Conservation (phyloP, 2,888 invertebrate species). For the Leptothorax acervorum region DNA sequence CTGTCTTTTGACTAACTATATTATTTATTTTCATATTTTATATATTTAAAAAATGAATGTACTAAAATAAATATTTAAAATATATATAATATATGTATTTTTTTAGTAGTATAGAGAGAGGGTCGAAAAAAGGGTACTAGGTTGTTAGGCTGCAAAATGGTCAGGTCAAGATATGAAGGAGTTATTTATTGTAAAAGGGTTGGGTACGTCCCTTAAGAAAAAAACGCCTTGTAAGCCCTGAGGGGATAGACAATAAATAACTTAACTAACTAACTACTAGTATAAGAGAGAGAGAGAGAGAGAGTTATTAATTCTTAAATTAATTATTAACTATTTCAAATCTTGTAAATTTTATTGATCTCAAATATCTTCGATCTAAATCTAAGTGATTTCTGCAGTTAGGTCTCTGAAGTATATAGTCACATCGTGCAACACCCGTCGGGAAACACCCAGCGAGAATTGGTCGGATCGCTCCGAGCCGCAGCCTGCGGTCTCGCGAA, state of each 20-base stretch:
- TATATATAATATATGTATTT: background rate
- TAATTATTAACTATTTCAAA: background rate
- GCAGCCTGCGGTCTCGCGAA: slow-evolving; percentile 66
- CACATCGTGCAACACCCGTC: slow-evolving; percentile 10
- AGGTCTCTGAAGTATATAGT: background rate
- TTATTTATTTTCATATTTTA: background rate
- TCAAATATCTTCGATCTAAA: background rate
- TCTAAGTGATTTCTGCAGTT: background rate
- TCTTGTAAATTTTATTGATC: background rate
- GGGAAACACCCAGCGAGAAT: slow-evolving; percentile 33
- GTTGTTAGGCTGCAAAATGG: too few species aligned
- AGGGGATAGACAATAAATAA: too few species aligned
- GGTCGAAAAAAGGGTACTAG: too few species aligned
- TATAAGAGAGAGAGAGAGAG: too few species aligned
- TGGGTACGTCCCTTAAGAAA: too few species aligned
- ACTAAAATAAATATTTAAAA: background rate
- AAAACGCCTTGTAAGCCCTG: too few species aligned
- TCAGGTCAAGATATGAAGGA: too few species aligned
- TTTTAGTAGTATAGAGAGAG: background rate
- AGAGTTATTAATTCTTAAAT: background rate
- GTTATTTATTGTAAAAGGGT: too few species aligned
- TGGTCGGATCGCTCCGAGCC: slow-evolving; percentile 60
- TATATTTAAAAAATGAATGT: background rate
- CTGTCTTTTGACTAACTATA: background rate
- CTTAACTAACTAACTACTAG: too few species aligned